These are phyloP conservation scores for Ceuthmochares aereus DNA, from an alignment of 2,113 vertebrate species.

Conservation along the genomic window DNA sequence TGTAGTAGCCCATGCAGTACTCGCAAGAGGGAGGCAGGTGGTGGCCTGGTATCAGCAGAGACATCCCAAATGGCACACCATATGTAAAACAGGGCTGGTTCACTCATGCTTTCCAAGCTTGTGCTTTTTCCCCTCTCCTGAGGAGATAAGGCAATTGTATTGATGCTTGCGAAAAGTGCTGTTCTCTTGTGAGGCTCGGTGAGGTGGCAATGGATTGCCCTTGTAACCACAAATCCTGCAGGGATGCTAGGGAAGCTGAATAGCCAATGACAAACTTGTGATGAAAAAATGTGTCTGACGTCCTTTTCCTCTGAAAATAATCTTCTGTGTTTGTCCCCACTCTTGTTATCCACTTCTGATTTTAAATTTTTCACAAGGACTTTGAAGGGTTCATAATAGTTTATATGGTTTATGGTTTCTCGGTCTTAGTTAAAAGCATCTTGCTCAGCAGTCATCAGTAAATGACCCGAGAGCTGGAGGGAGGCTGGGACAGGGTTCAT, in stretches of 20 bases:
- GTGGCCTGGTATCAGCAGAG: background rate
- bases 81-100: background rate
- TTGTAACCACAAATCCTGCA: slow-evolving; percentile 6
- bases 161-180: background rate
- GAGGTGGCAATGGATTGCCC: background rate
- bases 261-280: background rate
- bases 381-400: background rate
- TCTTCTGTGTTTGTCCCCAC: background rate
- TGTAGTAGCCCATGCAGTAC: background rate
- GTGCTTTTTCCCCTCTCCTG: no score
- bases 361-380: background rate
- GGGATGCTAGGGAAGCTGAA: background rate
- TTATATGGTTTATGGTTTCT: background rate
- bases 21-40: background rate
- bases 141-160: no score
- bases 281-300: background rate
- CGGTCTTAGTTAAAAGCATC: background rate
- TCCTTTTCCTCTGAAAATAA: background rate
- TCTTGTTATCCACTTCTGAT: background rate
- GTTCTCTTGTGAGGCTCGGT: background rate
- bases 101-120: background rate
- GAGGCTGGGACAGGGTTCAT: background rate
- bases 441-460: background rate
- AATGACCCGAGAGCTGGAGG: background rate
- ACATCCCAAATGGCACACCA: background rate